Percentiles rank a stretch among this genome's conserved stretches.
Conservation (phyloP, 2,797 vertebrate genomes). For the Pitangus sulphuratus region DNA sequence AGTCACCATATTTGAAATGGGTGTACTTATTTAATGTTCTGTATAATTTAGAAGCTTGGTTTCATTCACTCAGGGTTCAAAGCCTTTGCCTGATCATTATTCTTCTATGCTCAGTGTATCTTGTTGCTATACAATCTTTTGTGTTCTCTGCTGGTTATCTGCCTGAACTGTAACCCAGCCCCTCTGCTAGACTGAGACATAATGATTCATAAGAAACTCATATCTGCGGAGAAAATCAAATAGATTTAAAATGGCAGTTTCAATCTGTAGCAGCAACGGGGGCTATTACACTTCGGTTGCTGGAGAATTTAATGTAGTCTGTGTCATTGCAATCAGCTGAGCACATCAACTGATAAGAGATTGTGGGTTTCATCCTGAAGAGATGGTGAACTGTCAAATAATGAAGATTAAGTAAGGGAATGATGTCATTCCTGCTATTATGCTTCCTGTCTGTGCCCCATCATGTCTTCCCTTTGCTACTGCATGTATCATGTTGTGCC, state of each 20-base stretch:
- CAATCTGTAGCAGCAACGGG: not conserved
- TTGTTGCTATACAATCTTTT: not conserved
- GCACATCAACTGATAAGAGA: not conserved
- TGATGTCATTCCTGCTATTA: not conserved
- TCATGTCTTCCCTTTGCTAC: not conserved
- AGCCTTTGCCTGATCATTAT: not conserved
- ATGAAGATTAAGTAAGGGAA: not conserved
- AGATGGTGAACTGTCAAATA: slow-evolving; percentile 16
- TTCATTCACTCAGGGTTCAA: not conserved
- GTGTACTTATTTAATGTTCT: not conserved
- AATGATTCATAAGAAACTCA: not conserved
- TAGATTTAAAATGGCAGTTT: slow-evolving; percentile 9
- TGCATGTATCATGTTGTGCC: not conserved
- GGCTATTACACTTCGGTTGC: not conserved
- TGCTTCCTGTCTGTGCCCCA: not conserved
- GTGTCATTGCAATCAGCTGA: slow-evolving; percentile 11
- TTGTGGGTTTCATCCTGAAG: not conserved
- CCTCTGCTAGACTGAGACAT: not conserved
- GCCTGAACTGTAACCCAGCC: not conserved
- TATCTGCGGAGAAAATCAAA: not conserved
- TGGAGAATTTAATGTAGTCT: slow-evolving; percentile 29
- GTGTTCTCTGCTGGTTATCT: not conserved
- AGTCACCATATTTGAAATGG: not conserved
- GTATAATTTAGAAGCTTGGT: not conserved
- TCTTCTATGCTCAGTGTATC: not conserved